Base-by-base conservation (phyloP, 1,140 invertebrate species). In the Cydia pomonella region DNA sequence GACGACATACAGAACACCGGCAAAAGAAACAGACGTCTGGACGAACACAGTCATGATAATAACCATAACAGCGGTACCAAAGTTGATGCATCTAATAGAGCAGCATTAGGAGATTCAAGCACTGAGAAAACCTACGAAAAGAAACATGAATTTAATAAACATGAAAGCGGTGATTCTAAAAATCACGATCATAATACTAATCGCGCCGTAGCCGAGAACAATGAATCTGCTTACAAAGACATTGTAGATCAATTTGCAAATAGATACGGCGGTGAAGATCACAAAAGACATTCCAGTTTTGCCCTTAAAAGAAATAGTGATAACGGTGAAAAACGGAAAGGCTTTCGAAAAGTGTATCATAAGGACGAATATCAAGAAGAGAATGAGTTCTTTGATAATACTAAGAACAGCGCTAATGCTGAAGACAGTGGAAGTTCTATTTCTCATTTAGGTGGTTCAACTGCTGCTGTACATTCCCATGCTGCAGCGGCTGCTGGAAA, bases 291-390 rank as follows among this genome's bases (percentile, higher is more conserved):
- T 72, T 76, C 80, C 18, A 83, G 84, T 9, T 87, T 80, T 29
- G 74, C 75, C 7, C 23, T 82, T 1, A 83, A 86, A 66, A 83
- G 73, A 27, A 84, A 86, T 74, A 74, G 83, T 38, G 78, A 95
- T 80, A 96, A 96, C 86, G 95, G 95, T 13, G 93, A 94, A 74
- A 95, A 95, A 78, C 95, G 94, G 13, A 95, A 93, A 47, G 95
- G 95, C 13, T 96, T 94, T 84, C 94, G 95, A 83, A 95, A 95
- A 85, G 94, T 96, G 16, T 95, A 95, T 79, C 95, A 94, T 82
- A 96, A 96, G 82, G 95, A 96, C 82, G 95, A 96, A 87, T 96
- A 95, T 89, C 95, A 95, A 86, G 96, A 96, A 85, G 94, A 96
- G 77, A 94, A 95, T 62, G 94, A 95, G 76, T 96, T 96, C 87